Evolutionary conservation across 2,888 invertebrate species (phyloP).

Genomic region (Leucophora obtusa): DNA sequence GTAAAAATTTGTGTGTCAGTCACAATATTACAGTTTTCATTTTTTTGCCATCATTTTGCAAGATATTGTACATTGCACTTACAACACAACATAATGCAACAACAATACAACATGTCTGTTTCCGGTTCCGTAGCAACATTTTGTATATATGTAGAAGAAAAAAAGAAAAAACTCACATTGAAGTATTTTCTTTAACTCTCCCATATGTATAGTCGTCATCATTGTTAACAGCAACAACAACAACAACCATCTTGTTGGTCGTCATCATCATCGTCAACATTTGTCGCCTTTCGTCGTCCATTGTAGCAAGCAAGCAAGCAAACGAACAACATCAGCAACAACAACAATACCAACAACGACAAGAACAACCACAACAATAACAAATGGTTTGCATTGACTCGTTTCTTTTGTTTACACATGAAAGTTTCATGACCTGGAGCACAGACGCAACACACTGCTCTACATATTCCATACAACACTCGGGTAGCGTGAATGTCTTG

Average conservation of each 20-base stretch:
- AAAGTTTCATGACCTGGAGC: slow-evolving; percentile 74
- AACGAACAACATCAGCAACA: slow-evolving; percentile 26
- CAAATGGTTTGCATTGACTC: slow-evolving; percentile 62
- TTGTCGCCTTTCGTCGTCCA: slow-evolving; percentile 35
- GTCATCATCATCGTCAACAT: slow-evolving; percentile 25
- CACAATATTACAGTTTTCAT: neutral
- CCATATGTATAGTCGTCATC: neutral
- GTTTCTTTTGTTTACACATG: slow-evolving; percentile 75
- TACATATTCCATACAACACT: slow-evolving; percentile 39
- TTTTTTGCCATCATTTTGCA: neutral
- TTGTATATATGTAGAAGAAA: too few species aligned
- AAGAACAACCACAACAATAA: slow-evolving; percentile 30
- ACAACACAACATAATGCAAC: slow-evolving; percentile 3
- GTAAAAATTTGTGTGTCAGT: slow-evolving; percentile 29
- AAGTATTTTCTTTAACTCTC: too few species aligned
- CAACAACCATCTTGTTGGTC: neutral
- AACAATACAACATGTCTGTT: slow-evolving; percentile 74
- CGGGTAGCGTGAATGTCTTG: slow-evolving; percentile 17
- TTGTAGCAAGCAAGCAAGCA: slow-evolving; percentile 8
- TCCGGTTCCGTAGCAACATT: slow-evolving; percentile 67
- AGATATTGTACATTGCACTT: neutral
- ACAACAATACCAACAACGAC: slow-evolving; percentile 17
- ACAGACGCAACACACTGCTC: slow-evolving; percentile 61
- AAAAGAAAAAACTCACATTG: neutral
- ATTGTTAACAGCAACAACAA: slow-evolving; percentile 6